Percentiles rank a stretch among this genome's conserved stretches.
Evolutionary conservation across 2,888 invertebrate genomes (phyloP).

Genomic region (Panorpa germanica): DNA sequence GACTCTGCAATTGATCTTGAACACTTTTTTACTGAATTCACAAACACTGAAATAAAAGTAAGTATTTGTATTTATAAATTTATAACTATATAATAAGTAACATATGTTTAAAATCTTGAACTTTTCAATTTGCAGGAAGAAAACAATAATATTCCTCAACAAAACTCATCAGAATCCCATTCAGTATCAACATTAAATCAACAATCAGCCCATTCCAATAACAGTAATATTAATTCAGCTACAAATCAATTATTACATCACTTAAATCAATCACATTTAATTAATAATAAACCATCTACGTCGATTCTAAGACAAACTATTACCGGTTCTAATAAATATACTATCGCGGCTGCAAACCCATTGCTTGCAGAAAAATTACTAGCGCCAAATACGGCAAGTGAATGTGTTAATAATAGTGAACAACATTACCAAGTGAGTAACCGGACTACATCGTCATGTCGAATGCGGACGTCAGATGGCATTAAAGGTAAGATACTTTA

Average conservation of each 20-base stretch:
- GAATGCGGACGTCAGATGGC: constrained; percentile 15
- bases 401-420: constrained; percentile 30
- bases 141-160: constrained; percentile 30
- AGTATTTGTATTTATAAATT: constrained; percentile 13
- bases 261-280: background rate
- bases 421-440: no score
- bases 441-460: constrained; percentile 14
- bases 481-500: constrained; percentile 26
- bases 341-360: constrained; percentile 74
- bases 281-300: constrained; percentile 26
- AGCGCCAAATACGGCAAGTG: constrained; percentile 45
- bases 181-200: constrained; percentile 12
- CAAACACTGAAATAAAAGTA: constrained; percentile 54
- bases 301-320: constrained; percentile 27
- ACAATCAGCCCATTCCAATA: constrained; percentile 12
- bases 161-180: constrained; percentile 15
- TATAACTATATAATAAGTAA: constrained; percentile 8
- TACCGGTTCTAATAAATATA: constrained; percentile 43
- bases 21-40: constrained; percentile 60
- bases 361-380: constrained; percentile 66
- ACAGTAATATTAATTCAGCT: constrained; percentile 5
- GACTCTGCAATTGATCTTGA: constrained; percentile 79
- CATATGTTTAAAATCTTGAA: constrained; percentile 3
- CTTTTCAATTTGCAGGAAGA: constrained; percentile 23
- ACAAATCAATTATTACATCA: background rate